Evolutionary conservation across 2,113 vertebrate genomes (phyloP).

Genomic region (Probosciger aterrimus): DNA sequence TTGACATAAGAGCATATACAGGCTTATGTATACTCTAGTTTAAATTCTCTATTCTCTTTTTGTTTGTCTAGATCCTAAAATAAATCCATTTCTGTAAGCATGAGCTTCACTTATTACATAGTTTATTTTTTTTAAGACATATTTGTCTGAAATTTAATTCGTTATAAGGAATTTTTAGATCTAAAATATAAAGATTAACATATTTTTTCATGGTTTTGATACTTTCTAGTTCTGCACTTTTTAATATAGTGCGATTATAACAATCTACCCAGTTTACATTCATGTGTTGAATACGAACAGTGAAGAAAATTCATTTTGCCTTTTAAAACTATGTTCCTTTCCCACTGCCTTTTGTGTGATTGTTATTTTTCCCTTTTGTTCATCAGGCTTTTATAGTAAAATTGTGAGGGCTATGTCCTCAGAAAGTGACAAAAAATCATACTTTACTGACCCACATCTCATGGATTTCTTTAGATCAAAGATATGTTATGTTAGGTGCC

Average conservation of each 20-base stretch:
- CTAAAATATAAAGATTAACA: neutral
- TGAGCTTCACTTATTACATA: neutral
- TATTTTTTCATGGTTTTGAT: neutral
- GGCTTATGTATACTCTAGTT: neutral
- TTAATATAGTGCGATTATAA: neutral
- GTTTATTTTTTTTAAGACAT: neutral
- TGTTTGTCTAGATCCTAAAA: neutral
- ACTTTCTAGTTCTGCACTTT: neutral
- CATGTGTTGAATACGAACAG: neutral
- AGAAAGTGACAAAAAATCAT: neutral
- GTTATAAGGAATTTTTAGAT: neutral
- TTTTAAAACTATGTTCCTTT: neutral
- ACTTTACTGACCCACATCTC: neutral
- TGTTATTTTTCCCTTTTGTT: neutral
- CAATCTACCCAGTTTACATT: neutral
- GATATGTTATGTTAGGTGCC: accelerated
- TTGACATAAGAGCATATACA: accelerated
- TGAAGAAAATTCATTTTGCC: neutral
- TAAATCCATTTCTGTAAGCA: neutral
- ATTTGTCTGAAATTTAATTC: neutral
- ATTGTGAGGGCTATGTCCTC: neutral
- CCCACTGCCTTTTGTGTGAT: neutral
- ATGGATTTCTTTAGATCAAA: neutral
- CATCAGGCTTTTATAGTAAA: neutral
- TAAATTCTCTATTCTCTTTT: neutral